Evolutionary conservation across 2,113 vertebrate species (phyloP), one percentile per base, ranked within the genome.

Genomic region (Leptobrachium ailaonicum): DNA sequence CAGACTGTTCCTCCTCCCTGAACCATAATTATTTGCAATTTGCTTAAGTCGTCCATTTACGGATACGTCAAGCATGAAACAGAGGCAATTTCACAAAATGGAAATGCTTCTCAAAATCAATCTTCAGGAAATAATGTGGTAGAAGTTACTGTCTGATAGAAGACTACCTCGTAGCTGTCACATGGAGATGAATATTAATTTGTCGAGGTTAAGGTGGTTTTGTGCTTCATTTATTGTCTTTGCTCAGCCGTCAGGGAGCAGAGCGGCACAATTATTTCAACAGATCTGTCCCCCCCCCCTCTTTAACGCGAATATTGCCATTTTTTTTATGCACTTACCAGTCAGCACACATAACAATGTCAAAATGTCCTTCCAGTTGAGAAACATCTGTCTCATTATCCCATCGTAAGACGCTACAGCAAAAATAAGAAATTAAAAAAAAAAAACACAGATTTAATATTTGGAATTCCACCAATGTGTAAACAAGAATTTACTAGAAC

Each of bases 11-110:
- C 47, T 50, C 93, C 94, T 96, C 95, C 92, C 96, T 89, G 95
- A 95, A 95, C 94, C 95, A 93, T 97, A 99, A 99, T 98, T 99
- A 99, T 98, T 98, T 98, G 98, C 98, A 98, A 98, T 98, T 99
- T 99, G 98, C 96, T 96, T 96, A 98, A 98, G 96, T 98, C 93
- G 93, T 97, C 96, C 97, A 98, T 99, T 99, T 98, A 95, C 96
- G 94, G 95, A 96, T 95, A 98, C 95, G 87, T 96, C 95, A 95
- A 98, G 96, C 98, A 98, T 98, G 98, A 99, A 99, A 98, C 96
- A 95, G 94, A 98, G 94, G 96, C 96, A 98, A 99, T 98, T 98
- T 97, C 94, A 95, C 95, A 96, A 96, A 98, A 99, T 97, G 94
- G 94, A 95, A 95, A 95, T 94, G 94, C 94, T 94, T 95, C 93